Percentiles rank a stretch among this genome's conserved stretches.
Evolutionary conservation across 92 coral and sea anemone genomes (phyloP).

Genomic region (Epizoanthus ramosus): DNA sequence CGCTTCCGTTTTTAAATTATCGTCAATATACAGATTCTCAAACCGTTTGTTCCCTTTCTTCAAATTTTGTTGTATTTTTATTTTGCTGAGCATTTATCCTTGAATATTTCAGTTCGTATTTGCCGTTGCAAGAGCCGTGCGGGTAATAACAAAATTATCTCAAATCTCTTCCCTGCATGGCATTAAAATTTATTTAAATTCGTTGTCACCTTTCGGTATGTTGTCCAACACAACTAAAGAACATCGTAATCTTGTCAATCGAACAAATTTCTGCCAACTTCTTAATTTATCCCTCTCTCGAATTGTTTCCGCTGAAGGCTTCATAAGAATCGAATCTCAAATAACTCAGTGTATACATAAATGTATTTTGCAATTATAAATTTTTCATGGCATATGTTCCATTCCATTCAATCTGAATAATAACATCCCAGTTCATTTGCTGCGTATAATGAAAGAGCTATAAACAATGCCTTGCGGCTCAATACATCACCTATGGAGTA

Average conservation of each 20-base stretch:
- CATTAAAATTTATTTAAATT: conserved; percentile 2
- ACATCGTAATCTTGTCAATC: neutral
- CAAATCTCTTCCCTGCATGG: neutral
- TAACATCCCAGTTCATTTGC: conserved; percentile 42
- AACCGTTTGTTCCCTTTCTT: neutral
- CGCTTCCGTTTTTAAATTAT: conserved; percentile 8
- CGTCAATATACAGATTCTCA: neutral
- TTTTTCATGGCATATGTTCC: conserved; percentile 33
- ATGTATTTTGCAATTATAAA: conserved; percentile 28
- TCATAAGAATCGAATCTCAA: conserved; percentile 11
- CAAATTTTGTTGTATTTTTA: neutral
- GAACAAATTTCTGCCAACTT: neutral
- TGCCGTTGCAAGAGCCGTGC: no score
- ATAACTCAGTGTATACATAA: neutral
- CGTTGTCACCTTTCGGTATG: neutral
- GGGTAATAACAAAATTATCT: neutral
- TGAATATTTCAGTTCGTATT: neutral
- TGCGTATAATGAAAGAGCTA: conserved; percentile 1
- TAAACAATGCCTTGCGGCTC: conserved; percentile 11
- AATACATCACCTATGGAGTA: conserved; percentile 16
- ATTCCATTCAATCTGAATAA: conserved; percentile 8
- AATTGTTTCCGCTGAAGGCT: neutral
- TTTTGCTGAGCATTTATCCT: neutral
- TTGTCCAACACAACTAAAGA: neutral
- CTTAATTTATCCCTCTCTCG: no score